Conservation (phyloP, 1,140 invertebrate species). For the Drosophila kanapiae region DNA sequence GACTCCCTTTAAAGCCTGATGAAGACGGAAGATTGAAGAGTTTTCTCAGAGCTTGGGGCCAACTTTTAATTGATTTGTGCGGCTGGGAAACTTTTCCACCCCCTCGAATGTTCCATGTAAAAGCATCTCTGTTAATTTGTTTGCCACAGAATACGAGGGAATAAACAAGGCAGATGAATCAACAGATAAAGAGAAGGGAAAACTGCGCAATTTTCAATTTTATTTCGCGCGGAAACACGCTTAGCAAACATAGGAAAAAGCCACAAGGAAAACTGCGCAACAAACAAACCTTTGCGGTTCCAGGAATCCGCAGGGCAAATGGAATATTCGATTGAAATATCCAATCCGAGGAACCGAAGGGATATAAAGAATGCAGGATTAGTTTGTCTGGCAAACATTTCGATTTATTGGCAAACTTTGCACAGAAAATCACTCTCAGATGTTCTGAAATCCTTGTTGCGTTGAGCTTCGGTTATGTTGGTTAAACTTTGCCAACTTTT, state of each 20-base stretch:
- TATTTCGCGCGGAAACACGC: slow-evolving; percentile 22
- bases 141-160: slow-evolving; percentile 24
- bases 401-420: slow-evolving; percentile 52
- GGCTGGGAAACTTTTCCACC: slow-evolving; percentile 44
- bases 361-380: slow-evolving; percentile 18
- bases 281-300: slow-evolving; percentile 47
- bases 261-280: slow-evolving; percentile 28
- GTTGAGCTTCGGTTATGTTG: slow-evolving; percentile 1
- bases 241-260: slow-evolving; percentile 27
- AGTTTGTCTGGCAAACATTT: slow-evolving; percentile 31
- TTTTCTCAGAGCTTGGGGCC: slow-evolving; percentile 19
- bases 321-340: slow-evolving; percentile 45
- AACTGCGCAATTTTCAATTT: slow-evolving; percentile 36
- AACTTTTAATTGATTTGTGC: slow-evolving; percentile 67
- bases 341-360: not conserved
- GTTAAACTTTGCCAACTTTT: slow-evolving; percentile 38
- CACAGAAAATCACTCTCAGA: not conserved
- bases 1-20: slow-evolving; percentile 27
- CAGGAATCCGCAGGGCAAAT: slow-evolving; percentile 27
- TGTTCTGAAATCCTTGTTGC: not conserved
- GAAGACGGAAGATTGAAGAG: slow-evolving; percentile 39
- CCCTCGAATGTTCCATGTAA: not conserved
- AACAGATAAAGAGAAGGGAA: slow-evolving; percentile 40
- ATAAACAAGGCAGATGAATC: slow-evolving; percentile 17
- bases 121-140: slow-evolving; percentile 52